Percentiles rank a stretch among this genome's conserved stretches.
Evolutionary conservation across 2,797 vertebrate genomes (phyloP).

Genomic region (Oceanodroma leucorhoa): DNA sequence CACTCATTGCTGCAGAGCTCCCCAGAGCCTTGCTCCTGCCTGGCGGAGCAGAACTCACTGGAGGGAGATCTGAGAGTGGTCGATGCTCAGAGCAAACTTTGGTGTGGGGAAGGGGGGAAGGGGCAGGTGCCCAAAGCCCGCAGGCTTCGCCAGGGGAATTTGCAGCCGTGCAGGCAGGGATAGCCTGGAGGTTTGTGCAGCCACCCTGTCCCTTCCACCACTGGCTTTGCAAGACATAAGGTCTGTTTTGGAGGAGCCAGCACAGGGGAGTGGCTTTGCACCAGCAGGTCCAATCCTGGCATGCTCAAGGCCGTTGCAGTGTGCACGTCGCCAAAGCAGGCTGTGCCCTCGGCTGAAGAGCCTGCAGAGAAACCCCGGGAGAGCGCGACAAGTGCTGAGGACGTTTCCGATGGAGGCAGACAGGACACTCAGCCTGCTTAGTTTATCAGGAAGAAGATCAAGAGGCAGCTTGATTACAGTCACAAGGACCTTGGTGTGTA

Average conservation of each 20-base stretch:
- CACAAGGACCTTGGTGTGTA: background rate
- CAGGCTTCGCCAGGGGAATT: rapidly evolving
- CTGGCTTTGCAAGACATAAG: background rate
- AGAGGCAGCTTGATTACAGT: conserved; percentile 56
- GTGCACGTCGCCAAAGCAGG: rapidly evolving
- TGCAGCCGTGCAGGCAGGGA: background rate
- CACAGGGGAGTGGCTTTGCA: background rate
- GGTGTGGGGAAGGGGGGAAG: background rate
- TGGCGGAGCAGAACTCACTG: rapidly evolving
- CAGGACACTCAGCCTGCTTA: conserved; percentile 12
- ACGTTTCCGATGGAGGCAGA: background rate
- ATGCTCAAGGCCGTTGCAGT: rapidly evolving
- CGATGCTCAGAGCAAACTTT: background rate
- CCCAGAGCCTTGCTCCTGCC: background rate
- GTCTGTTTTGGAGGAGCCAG: background rate
- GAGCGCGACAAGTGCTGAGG: background rate
- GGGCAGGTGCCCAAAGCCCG: background rate
- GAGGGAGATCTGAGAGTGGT: background rate
- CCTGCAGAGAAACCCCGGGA: background rate
- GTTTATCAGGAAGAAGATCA: conserved; percentile 61
- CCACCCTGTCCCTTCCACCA: rapidly evolving
- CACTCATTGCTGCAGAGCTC: background rate
- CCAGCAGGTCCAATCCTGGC: background rate
- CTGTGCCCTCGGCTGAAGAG: background rate
- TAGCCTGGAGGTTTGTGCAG: background rate